These are phyloP conservation scores for Brevimyrus niger DNA, from an alignment of 2,113 vertebrate genomes.

Conservation along the genomic window DNA sequence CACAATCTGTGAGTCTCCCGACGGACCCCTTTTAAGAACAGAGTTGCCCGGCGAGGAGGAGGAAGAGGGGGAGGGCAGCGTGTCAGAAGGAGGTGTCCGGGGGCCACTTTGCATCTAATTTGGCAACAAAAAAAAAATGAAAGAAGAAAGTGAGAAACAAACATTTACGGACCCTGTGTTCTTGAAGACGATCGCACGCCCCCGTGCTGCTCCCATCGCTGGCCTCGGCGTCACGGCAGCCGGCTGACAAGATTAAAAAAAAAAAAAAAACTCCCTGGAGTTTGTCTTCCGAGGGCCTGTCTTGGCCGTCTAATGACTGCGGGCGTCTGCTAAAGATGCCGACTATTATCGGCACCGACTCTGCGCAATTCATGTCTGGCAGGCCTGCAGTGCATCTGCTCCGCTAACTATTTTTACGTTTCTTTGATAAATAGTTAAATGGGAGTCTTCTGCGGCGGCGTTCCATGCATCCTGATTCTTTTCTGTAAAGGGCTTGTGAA, in stretches of 20 bases:
- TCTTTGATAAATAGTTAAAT: constrained; percentile 8
- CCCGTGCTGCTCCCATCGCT: background rate
- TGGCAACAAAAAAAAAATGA: background rate
- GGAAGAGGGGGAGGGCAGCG: background rate
- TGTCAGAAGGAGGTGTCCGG: background rate
- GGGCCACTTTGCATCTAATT: background rate
- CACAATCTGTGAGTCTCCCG: background rate
- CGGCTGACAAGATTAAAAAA: background rate
- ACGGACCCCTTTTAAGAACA: background rate
- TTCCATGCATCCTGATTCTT: background rate
- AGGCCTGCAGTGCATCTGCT: background rate
- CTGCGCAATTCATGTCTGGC: background rate
- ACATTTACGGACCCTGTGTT: background rate
- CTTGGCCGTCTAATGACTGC: background rate
- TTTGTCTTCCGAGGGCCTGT: background rate
- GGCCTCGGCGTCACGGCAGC: background rate
- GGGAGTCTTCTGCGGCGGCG: background rate
- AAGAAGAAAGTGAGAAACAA: background rate
- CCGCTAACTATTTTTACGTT: background rate
- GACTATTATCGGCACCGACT: background rate
- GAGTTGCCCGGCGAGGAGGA: background rate
- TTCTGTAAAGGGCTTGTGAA: background rate
- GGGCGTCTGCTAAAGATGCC: background rate
- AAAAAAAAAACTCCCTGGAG: background rate
- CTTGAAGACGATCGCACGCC: background rate